phyloP scores from a whole-genome alignment of 2,113 vertebrate species.

The Sclerurus mexicanus region DNA sequence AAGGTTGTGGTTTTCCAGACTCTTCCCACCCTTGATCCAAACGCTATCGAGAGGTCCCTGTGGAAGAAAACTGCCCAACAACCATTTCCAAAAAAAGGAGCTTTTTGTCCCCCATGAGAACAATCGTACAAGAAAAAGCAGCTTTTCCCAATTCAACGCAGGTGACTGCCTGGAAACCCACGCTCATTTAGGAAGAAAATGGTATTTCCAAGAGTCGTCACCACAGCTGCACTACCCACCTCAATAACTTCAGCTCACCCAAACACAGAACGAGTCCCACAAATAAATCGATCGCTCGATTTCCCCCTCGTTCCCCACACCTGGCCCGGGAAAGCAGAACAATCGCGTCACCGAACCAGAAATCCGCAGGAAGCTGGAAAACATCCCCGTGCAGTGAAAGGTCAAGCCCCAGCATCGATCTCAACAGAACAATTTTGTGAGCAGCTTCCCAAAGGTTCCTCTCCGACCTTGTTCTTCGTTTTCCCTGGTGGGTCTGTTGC shows the following conservation, averaged over 20 bases:
- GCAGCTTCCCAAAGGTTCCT: constrained; percentile 73
- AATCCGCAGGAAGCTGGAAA: constrained; percentile 77
- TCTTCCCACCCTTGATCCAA: neutral
- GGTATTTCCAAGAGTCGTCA: neutral
- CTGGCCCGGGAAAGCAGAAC: constrained; percentile 71
- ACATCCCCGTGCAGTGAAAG: constrained; percentile 69
- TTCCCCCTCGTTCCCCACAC: constrained; percentile 16
- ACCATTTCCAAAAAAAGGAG: neutral
- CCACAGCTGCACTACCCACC: too few relatives aligned
- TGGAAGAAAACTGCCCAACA: neutral
- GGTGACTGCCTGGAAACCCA: neutral
- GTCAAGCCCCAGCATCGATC: constrained; percentile 76
- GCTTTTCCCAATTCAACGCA: neutral
- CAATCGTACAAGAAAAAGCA: neutral
- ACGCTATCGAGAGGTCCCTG: neutral
- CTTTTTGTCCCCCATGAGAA: neutral
- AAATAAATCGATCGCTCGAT: constrained; percentile 44
- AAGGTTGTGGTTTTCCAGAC: neutral
- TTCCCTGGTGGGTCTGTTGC: neutral
- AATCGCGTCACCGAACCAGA: constrained; percentile 78
- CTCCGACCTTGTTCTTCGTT: too few relatives aligned
- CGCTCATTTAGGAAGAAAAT: neutral
- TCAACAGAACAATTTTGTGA: constrained; percentile 70
- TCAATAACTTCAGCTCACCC: neutral
- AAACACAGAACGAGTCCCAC: constrained; percentile 22